phyloP scores from a whole-genome alignment of 2,113 vertebrate genomes.

The Tretioscincus oriximinensis region DNA sequence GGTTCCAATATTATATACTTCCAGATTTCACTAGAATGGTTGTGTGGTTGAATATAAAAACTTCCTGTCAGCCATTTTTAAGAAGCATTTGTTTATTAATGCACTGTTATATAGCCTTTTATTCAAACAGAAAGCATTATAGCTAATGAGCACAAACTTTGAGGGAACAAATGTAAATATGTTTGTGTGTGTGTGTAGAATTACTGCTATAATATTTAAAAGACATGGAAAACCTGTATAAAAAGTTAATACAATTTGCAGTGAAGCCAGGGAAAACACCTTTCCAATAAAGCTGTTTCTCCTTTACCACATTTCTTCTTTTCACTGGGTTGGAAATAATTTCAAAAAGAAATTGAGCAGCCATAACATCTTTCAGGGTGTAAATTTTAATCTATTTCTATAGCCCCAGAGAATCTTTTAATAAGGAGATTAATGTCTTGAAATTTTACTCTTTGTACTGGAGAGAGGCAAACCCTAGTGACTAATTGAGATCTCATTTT shows the following conservation, averaged over 20 bases:
- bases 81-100: constrained; percentile 4
- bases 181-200: constrained; percentile 19
- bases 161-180: constrained; percentile 15
- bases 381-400: constrained; percentile 56
- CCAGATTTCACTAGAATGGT: no score
- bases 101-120: constrained; percentile 4
- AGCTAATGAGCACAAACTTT: constrained; percentile 17
- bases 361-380: constrained; percentile 37
- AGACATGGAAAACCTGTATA: constrained; percentile 15
- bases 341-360: constrained; percentile 49
- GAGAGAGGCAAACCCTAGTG: constrained; percentile 39
- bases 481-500: constrained; percentile 51
- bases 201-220: neutral
- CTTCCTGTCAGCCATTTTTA: neutral
- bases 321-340: constrained; percentile 43
- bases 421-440: constrained; percentile 63
- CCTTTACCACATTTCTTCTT: constrained; percentile 27
- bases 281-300: constrained; percentile 6
- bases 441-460: constrained; percentile 37
- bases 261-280: constrained; percentile 2
- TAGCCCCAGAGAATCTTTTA: constrained; percentile 55
- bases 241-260: constrained; percentile 37
- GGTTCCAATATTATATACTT: no score
- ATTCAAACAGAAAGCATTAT: constrained; percentile 14
- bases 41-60: no score